phyloP scores from a whole-genome alignment of 1,140 invertebrate genomes.

The Drosophila obscura region DNA sequence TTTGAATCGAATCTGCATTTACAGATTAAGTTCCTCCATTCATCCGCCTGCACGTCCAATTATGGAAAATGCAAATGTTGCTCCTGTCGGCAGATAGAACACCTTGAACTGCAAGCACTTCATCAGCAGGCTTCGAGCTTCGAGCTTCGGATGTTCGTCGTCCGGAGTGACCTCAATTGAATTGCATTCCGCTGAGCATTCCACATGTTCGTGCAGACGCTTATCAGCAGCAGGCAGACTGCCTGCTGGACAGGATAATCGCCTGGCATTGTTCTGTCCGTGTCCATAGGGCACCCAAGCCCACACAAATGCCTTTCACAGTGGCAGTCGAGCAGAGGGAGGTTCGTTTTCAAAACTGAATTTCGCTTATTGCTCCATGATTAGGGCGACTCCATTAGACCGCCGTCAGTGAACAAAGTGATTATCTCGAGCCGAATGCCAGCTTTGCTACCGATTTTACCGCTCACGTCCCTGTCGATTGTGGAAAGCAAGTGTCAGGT shows the following conservation, averaged over 20 bases:
- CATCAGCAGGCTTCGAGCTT: constrained; percentile 66
- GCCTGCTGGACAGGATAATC: constrained; percentile 44
- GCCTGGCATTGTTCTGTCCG: constrained; percentile 29
- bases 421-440: constrained; percentile 9
- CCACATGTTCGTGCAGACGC: constrained; percentile 41
- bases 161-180: constrained; percentile 59
- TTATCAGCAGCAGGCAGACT: constrained; percentile 47
- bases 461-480: constrained; percentile 19
- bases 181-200: constrained; percentile 41
- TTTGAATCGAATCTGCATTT: constrained; percentile 28
- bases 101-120: constrained; percentile 62
- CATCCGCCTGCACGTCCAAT: constrained; percentile 49
- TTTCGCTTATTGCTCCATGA: constrained; percentile 50
- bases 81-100: constrained; percentile 55
- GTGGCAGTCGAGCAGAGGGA: constrained; percentile 6
- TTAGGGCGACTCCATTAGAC: constrained; percentile 40
- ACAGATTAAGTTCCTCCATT: constrained; percentile 41
- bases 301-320: not conserved
- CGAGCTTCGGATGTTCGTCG: constrained; percentile 11
- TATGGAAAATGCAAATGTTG: constrained; percentile 63
- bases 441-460: constrained; percentile 21
- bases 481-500: constrained; percentile 30
- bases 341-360: constrained; percentile 51
- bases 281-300: constrained; percentile 12
- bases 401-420: constrained; percentile 40